Conservation (phyloP, 64 coral and sea anemone species). For the Porites lutea region DNA sequence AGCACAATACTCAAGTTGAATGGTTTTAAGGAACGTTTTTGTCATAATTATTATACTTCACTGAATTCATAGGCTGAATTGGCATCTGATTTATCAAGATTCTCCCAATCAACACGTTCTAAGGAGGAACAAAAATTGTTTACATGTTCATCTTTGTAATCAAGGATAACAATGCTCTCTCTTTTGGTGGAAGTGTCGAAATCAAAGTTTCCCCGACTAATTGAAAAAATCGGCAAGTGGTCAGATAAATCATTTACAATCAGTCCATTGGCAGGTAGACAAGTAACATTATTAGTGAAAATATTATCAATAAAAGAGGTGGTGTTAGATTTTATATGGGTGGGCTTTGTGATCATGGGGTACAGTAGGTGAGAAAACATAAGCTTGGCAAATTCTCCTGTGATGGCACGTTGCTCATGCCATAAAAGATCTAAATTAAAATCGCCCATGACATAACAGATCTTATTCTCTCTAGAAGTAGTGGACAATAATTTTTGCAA, state of each 20-base stretch:
- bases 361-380: not conserved
- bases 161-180: conserved; percentile 4
- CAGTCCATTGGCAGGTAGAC: not conserved
- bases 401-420: not conserved
- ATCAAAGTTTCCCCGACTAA: not conserved
- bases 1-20: not conserved
- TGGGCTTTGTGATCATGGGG: not conserved
- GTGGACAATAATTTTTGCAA: too few relatives aligned
- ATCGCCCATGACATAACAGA: too few relatives aligned
- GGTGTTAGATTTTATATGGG: not conserved
- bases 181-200: not conserved
- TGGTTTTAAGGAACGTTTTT: conserved; percentile 59
- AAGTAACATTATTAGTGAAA: not conserved
- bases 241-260: too few relatives aligned
- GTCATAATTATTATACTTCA: conserved; percentile 47
- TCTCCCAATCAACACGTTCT: too few relatives aligned
- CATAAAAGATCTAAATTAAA: too few relatives aligned
- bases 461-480: too few relatives aligned
- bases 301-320: too few relatives aligned
- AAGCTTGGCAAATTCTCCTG: not conserved
- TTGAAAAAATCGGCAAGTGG: not conserved
- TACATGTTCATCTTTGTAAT: conserved; percentile 12
- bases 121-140: not conserved
- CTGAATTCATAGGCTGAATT: not conserved
- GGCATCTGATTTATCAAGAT: too few relatives aligned